phyloP scores from a whole-genome alignment of 1,140 invertebrate genomes.

The Nasonia giraulti region DNA sequence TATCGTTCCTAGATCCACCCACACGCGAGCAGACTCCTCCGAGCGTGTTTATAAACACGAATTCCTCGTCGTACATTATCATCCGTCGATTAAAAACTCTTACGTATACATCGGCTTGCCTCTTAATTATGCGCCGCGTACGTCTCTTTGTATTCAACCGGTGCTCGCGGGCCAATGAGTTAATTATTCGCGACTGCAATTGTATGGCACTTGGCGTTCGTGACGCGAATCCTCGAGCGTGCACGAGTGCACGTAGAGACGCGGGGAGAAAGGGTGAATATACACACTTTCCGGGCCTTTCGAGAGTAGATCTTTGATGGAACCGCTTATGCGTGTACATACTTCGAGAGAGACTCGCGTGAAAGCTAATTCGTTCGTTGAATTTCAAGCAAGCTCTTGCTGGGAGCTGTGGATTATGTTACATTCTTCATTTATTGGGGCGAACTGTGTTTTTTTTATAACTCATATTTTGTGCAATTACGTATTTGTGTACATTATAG shows the following conservation, averaged over 20 bases:
- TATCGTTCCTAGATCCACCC: neutral
- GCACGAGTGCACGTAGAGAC: neutral
- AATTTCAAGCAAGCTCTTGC: neutral
- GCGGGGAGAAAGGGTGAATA: neutral
- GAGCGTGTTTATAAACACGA: neutral
- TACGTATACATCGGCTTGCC: neutral
- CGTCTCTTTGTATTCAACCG: neutral
- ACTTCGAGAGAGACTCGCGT: neutral
- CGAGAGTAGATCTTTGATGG: neutral
- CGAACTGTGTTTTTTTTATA: no score
- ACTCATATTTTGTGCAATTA: no score
- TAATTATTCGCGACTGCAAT: slow-evolving; percentile 10
- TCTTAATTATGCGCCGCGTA: neutral
- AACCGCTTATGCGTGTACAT: neutral
- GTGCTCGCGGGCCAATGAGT: neutral
- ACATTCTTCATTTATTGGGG: neutral
- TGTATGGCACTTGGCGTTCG: slow-evolving; percentile 1
- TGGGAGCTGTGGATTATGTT: neutral
- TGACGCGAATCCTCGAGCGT: no score
- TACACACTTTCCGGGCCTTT: neutral
- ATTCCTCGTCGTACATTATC: neutral
- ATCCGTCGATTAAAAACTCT: neutral
- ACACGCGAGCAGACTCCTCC: neutral
- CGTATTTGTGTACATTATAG: no score
- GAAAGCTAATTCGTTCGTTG: neutral